Base-by-base conservation (phyloP, 2,888 invertebrate species). In the Trachelus iudaicus region DNA sequence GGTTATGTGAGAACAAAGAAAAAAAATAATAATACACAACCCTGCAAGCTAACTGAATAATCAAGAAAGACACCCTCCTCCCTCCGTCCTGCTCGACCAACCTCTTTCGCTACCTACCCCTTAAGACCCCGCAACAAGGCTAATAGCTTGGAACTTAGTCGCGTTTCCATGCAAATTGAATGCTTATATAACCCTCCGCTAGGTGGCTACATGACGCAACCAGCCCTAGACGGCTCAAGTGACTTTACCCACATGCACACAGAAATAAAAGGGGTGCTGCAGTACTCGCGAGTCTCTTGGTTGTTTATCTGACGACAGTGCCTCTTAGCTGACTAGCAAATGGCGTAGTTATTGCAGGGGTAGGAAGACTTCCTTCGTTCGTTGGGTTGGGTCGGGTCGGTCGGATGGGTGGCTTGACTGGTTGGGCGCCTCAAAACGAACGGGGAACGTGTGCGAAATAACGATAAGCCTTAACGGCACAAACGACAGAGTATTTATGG, bases 141-240 rank as follows among this genome's bases (percentile, higher is more conserved):
- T 89, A 89, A 89, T 89, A 89, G 89, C 85, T 84, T 56, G 56
- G 83, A 89, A 89, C 89, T 89, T 89, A 85, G 89, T 87, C 85
- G 87, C 85, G 87, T 89, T 89, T 89, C 89, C 87, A 89, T 89
- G 89, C 89, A 89, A 89, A 89, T 89, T 85, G 85, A 85, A 85
- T 86, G 89, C 87, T 89, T 85, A 87, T 85, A 85, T 86, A 23
- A 9, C 23, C 56, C 56, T 56, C 56, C 56, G 56, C 56, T 56
- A 56, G 56, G 23, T 56, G 56, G 56, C 56, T 56, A 23, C 56
- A 56, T 6, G 56, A 9, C 9, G 23, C 56, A 23, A 23, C 23
- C 56, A 56, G 23, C 9, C 23, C 56, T 23, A 56, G 56, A 56
- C 56, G 56, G 23, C 56, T 56, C 56, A 23, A 56, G 56, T 56